phyloP scores from a whole-genome alignment of 2,888 invertebrate species.

The Oxycera nigricornis region DNA sequence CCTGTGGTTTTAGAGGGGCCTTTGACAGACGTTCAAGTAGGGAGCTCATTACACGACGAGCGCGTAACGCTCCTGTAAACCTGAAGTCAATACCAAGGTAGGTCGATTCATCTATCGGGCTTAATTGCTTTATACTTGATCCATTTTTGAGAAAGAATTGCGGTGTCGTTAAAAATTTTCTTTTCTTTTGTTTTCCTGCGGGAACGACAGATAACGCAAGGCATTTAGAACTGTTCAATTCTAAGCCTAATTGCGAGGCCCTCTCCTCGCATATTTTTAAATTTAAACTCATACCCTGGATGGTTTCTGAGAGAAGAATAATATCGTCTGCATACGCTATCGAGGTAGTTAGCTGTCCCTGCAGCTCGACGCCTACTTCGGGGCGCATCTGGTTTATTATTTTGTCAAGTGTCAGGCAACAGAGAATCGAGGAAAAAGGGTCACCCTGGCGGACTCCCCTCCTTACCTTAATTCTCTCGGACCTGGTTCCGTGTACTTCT shows the following conservation, averaged over 20 bases:
- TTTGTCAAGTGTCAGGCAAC: not conserved
- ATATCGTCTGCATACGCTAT: not conserved
- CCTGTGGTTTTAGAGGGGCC: constrained; percentile 1
- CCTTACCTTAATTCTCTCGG: not conserved
- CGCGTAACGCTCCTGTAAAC: not conserved
- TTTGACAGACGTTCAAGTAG: not conserved
- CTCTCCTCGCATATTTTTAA: not conserved
- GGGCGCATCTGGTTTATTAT: no score
- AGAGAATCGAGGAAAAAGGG: not conserved
- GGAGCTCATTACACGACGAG: not conserved
- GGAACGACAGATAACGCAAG: not conserved
- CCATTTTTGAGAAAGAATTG: not conserved
- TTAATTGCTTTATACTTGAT: not conserved
- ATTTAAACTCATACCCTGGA: not conserved
- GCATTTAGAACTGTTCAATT: not conserved
- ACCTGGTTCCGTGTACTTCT: not conserved
- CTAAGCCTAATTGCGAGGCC: not conserved
- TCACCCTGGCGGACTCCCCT: constrained; percentile 1
- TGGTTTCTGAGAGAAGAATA: not conserved
- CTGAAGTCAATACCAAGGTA: not conserved
- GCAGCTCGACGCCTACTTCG: not conserved
- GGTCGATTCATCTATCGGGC: not conserved
- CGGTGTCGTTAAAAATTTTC: no score
- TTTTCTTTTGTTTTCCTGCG: not conserved
- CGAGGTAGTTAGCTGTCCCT: not conserved